These are phyloP conservation scores for Chrysomallon squamiferum DNA, from an alignment of 1,140 invertebrate genomes.

Conservation along the genomic window DNA sequence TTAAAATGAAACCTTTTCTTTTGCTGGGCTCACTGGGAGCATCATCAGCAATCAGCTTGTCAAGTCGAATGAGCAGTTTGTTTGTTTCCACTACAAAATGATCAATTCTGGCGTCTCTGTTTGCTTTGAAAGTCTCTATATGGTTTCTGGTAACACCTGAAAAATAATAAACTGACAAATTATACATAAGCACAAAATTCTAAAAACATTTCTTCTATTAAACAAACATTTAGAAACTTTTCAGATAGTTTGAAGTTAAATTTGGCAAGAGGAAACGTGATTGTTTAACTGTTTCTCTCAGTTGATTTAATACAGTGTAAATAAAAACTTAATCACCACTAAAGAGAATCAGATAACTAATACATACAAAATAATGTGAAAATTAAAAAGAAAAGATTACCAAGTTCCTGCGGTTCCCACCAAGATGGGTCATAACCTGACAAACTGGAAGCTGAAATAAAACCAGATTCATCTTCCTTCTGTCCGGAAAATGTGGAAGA, in stretches of 20 bases:
- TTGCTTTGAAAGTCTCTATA: constrained; percentile 79
- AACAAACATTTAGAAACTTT: too few relatives aligned
- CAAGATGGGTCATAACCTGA: constrained; percentile 42
- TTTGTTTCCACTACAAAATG: constrained; percentile 93
- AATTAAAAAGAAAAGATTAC: constrained; percentile 39
- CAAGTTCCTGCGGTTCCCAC: constrained; percentile 60
- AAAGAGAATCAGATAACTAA: too few relatives aligned
- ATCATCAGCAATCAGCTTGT: constrained; percentile 83
- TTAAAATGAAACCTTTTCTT: constrained; percentile 73
- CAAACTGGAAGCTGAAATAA: constrained; percentile 2
- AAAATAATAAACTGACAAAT: constrained; percentile 2
- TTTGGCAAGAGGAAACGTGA: too few relatives aligned
- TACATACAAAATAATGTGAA: too few relatives aligned
- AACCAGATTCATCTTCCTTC: constrained; percentile 10
- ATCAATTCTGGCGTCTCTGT: constrained; percentile 78
- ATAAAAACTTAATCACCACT: too few relatives aligned
- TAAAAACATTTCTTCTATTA: background rate
- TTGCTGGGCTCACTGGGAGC: constrained; percentile 81
- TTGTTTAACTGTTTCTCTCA: too few relatives aligned
- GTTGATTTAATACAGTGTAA: too few relatives aligned
- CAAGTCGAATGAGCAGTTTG: constrained; percentile 90
- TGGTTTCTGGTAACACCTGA: constrained; percentile 73
- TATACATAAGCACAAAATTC: background rate
- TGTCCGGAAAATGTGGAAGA: background rate
- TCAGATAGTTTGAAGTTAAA: too few relatives aligned